Percentiles rank a stretch among this genome's conserved stretches.
phyloP scores from a whole-genome alignment of 2,797 vertebrate species.

The Mus minutoides region DNA sequence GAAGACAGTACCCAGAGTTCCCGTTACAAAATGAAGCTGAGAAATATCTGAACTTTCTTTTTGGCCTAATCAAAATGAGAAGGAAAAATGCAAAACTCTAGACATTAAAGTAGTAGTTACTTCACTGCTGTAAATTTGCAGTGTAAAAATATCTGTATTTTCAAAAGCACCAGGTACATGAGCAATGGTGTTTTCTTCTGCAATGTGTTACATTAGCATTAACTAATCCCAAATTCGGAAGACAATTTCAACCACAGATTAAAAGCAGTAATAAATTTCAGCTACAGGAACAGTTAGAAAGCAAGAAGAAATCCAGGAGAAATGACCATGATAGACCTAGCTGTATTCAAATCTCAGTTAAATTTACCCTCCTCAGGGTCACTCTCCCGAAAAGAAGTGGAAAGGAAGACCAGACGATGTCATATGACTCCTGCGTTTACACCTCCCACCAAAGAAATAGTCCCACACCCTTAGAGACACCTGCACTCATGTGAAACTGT shows the following conservation, averaged over 20 bases:
- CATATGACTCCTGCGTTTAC: background rate
- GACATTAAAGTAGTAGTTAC: no score
- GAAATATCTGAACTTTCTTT: background rate
- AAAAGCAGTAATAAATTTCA: background rate
- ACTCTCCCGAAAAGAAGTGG: background rate
- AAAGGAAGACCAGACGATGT: background rate
- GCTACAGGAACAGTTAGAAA: background rate
- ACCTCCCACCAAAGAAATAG: background rate
- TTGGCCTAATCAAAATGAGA: constrained; percentile 35
- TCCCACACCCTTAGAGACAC: background rate
- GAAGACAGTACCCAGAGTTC: background rate
- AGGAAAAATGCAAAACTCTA: background rate
- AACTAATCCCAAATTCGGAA: background rate
- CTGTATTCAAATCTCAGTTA: background rate
- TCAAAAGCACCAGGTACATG: background rate
- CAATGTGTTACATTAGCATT: background rate
- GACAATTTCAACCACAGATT: background rate
- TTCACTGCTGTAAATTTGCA: accelerated
- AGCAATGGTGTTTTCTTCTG: background rate
- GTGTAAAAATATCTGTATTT: background rate
- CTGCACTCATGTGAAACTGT: background rate
- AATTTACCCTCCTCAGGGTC: background rate
- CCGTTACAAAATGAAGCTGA: background rate
- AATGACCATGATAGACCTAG: background rate
- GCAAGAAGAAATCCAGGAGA: background rate